Evolutionary conservation across 2,113 vertebrate species (phyloP).

Genomic region (Peucedramus taeniatus): DNA sequence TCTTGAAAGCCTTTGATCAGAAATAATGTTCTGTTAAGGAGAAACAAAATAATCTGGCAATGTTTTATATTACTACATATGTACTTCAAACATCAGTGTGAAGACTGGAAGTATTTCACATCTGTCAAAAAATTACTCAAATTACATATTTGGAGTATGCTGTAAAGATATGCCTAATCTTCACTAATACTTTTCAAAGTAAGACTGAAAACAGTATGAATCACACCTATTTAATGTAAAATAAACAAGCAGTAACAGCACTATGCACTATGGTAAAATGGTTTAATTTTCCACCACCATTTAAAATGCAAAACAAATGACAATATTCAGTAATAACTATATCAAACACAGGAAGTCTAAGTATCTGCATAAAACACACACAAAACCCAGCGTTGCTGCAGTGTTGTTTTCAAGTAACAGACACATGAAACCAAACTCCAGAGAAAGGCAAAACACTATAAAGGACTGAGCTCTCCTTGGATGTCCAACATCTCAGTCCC

Average conservation of each 20-base stretch:
- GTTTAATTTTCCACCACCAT: background rate
- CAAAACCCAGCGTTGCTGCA: background rate
- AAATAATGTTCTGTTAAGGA: background rate
- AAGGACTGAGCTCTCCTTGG: background rate
- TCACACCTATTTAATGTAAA: background rate
- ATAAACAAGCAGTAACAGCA: background rate
- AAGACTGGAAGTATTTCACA: background rate
- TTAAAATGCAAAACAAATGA: background rate
- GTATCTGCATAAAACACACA: background rate
- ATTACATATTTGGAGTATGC: background rate
- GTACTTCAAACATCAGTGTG: background rate
- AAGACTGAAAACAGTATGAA: background rate
- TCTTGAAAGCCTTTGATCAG: background rate
- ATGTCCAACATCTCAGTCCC: background rate
- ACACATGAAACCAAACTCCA: background rate
- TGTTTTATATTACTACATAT: background rate
- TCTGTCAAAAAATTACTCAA: background rate
- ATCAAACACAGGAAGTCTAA: background rate
- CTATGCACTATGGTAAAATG: background rate
- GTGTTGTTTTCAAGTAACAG: background rate
- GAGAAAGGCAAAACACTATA: background rate
- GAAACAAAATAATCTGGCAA: background rate
- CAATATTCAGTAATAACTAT: background rate
- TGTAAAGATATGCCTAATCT: background rate
- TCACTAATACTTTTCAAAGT: background rate